These are phyloP conservation scores for Elephas maximus DNA, from an alignment of 2,113 vertebrate genomes.

Conservation along the genomic window DNA sequence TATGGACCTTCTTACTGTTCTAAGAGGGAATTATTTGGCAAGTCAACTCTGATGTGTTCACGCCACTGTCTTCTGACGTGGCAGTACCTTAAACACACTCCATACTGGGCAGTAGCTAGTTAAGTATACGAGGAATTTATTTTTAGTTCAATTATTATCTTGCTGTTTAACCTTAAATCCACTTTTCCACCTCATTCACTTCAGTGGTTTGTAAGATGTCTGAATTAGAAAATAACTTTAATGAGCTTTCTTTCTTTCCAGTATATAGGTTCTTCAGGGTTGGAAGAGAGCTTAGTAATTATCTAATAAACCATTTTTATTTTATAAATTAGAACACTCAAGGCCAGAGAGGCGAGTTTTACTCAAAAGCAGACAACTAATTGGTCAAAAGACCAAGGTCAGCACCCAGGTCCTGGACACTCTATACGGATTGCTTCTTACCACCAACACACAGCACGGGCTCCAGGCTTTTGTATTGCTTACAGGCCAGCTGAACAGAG, in stretches of 20 bases:
- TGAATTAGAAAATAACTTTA: slow-evolving; percentile 51
- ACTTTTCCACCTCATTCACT: slow-evolving; percentile 64
- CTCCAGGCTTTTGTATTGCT: background rate
- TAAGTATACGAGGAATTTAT: background rate
- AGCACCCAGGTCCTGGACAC: background rate
- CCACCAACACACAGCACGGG: background rate
- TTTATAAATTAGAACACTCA: slow-evolving; percentile 64
- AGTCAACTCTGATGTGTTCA: background rate
- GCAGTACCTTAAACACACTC: background rate
- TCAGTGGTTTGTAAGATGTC: slow-evolving; percentile 52
- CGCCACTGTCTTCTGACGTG: background rate
- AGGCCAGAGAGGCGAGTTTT: background rate
- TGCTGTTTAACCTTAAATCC: slow-evolving; percentile 55
- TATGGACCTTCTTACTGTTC: background rate
- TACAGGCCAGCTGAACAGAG: background rate
- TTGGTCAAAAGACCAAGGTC: background rate
- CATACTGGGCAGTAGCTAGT: background rate
- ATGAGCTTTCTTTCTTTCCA: slow-evolving; percentile 63
- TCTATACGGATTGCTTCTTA: background rate
- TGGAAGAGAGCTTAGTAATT: slow-evolving; percentile 32
- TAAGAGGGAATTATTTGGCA: background rate
- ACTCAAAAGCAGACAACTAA: slow-evolving; percentile 13
- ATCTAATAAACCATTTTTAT: slow-evolving; percentile 12
- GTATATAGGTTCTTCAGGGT: slow-evolving; percentile 34
- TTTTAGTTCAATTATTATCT: slow-evolving; percentile 58